Evolutionary conservation across 2,888 invertebrate genomes (phyloP).

Genomic region (Atrina japonica): DNA sequence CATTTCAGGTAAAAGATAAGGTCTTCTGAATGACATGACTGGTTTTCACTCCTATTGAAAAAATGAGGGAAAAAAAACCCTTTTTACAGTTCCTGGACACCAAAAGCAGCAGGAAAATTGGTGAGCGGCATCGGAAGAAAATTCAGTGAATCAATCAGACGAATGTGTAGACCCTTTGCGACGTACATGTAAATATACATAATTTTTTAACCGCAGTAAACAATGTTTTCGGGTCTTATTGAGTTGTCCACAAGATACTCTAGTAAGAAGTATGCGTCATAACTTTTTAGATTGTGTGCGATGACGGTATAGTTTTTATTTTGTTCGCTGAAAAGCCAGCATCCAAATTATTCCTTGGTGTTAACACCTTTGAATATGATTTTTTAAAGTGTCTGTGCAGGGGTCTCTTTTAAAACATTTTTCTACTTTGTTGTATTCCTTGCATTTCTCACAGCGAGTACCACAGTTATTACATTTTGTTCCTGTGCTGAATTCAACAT

Average conservation of each 20-base stretch:
- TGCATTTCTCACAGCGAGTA: conserved; percentile 26
- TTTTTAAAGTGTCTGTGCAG: conserved; percentile 38
- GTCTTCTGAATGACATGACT: conserved; percentile 46
- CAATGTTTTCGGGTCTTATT: conserved; percentile 31
- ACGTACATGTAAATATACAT: conserved; percentile 47
- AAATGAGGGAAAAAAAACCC: conserved; percentile 56
- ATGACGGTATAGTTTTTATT: conserved; percentile 32
- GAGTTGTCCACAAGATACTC: conserved; percentile 36
- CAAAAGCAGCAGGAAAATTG: conserved; percentile 46
- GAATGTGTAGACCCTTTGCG: conserved; percentile 39
- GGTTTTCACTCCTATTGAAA: conserved; percentile 46
- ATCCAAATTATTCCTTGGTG: conserved; percentile 36
- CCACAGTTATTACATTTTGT: conserved; percentile 36
- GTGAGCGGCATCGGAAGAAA: conserved; percentile 51
- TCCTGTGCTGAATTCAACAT: background rate
- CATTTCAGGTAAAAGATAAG: conserved; percentile 39
- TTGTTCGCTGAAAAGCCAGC: conserved; percentile 35
- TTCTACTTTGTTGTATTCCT: conserved; percentile 15
- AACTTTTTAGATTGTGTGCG: conserved; percentile 39
- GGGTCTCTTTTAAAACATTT: conserved; percentile 8
- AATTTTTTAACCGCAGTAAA: conserved; percentile 43
- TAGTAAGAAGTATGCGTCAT: conserved; percentile 25
- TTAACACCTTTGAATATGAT: conserved; percentile 40
- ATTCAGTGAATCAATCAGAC: conserved; percentile 50
- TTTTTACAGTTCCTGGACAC: conserved; percentile 41